Conservation (phyloP, 2,113 vertebrate genomes). For the Thamnophis sirtalis region DNA sequence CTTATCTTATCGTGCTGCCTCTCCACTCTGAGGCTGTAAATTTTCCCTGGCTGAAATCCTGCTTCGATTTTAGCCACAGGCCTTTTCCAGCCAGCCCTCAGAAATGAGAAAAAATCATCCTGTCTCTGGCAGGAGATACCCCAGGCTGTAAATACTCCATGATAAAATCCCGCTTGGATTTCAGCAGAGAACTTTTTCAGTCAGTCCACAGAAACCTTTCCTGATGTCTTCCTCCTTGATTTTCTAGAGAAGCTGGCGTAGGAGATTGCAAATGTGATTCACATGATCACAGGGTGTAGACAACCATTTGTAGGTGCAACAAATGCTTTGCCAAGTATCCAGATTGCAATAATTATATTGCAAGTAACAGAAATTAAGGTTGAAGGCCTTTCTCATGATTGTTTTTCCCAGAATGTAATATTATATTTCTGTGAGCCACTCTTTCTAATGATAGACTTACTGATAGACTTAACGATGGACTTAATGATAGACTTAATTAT, state of each 20-base stretch:
- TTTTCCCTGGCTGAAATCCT: not conserved
- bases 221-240: not conserved
- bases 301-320: not conserved
- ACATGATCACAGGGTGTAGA: not conserved
- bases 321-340: not conserved
- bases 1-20: not conserved
- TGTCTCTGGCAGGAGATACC: not conserved
- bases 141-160: not conserved
- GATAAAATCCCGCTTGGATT: not conserved
- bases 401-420: not conserved
- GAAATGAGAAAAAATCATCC: not conserved
- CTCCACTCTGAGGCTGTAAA: not conserved
- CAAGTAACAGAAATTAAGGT: too few relatives aligned
- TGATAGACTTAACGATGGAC: too few relatives aligned
- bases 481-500: too few relatives aligned
- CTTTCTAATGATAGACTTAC: constrained; percentile 36
- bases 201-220: not conserved
- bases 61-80: not conserved
- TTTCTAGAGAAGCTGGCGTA: not conserved
- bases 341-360: not conserved
- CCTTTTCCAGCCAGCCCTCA: not conserved
- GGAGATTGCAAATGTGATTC: not conserved
- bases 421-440: constrained; percentile 34
- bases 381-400: too few relatives aligned
- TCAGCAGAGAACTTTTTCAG: not conserved